phyloP scores from a whole-genome alignment of 2,888 invertebrate species.

The Melangyna quadrimaculata region DNA sequence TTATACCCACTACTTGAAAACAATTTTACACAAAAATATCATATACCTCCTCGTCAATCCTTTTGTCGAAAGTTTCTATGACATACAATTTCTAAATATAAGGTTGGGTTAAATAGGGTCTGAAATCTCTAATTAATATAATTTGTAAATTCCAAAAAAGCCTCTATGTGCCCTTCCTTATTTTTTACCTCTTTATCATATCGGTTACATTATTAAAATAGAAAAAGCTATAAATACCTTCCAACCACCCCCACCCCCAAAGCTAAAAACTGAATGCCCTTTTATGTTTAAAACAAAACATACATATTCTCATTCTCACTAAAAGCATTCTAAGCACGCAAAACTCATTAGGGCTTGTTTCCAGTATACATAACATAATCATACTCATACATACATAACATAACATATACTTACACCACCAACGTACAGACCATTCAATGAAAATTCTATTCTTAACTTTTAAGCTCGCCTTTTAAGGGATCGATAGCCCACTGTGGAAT shows the following conservation, averaged over 20 bases:
- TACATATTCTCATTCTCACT: too few relatives aligned
- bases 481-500: slow-evolving; percentile 38
- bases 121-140: slow-evolving; percentile 11
- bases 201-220: background rate
- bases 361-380: background rate
- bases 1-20: background rate
- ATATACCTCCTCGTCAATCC: too few relatives aligned
- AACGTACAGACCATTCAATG: background rate
- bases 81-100: background rate
- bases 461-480: background rate
- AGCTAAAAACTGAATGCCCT: background rate
- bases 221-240: background rate
- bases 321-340: slow-evolving; percentile 34
- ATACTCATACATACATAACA: background rate
- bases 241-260: background rate
- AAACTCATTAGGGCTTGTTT: slow-evolving; percentile 35
- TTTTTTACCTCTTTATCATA: background rate
- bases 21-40: background rate
- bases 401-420: background rate
- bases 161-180: background rate
- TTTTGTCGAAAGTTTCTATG: background rate
- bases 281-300: slow-evolving; percentile 21
- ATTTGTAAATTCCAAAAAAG: background rate
- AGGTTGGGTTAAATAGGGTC: background rate
- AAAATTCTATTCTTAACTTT: background rate